phyloP scores from a whole-genome alignment of 2,797 vertebrate genomes.

The Okamejei kenojei region DNA sequence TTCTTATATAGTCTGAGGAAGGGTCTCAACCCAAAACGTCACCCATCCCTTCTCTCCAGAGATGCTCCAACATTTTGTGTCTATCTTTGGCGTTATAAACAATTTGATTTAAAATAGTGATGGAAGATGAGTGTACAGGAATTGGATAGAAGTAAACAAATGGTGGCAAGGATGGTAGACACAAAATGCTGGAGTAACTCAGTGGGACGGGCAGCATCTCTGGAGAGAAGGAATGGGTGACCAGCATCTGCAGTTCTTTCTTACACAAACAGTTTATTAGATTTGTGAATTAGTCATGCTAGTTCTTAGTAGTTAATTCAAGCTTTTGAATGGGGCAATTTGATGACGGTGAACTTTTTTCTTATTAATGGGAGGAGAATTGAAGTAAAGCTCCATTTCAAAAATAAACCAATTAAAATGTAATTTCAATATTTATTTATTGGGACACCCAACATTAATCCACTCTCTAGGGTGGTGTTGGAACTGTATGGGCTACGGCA shows the following conservation, averaged over 20 bases:
- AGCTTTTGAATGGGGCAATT: not conserved
- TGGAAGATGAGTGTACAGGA: not conserved
- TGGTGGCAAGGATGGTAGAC: too few species aligned
- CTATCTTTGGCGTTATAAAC: too few species aligned
- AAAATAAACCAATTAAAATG: not conserved
- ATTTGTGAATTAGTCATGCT: not conserved
- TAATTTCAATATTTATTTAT: not conserved
- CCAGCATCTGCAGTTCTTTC: too few species aligned
- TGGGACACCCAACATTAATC: not conserved
- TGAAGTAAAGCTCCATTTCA: not conserved
- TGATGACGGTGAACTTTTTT: not conserved
- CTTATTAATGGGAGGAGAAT: not conserved
- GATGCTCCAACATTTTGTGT: too few species aligned
- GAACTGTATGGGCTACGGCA: not conserved
- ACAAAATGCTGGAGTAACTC: too few species aligned
- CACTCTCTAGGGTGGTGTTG: too few species aligned
- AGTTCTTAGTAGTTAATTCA: not conserved
- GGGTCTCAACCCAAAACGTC: too few species aligned
- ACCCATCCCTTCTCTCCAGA: too few species aligned
- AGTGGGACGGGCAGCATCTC: too few species aligned
- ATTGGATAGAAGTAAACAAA: not conserved
- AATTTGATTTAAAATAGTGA: not conserved
- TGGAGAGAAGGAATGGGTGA: too few species aligned
- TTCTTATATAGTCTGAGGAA: too few species aligned
- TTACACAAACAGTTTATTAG: not conserved